phyloP scores from a whole-genome alignment of 2,797 vertebrate species.

The Gephyroberyx darwinii region DNA sequence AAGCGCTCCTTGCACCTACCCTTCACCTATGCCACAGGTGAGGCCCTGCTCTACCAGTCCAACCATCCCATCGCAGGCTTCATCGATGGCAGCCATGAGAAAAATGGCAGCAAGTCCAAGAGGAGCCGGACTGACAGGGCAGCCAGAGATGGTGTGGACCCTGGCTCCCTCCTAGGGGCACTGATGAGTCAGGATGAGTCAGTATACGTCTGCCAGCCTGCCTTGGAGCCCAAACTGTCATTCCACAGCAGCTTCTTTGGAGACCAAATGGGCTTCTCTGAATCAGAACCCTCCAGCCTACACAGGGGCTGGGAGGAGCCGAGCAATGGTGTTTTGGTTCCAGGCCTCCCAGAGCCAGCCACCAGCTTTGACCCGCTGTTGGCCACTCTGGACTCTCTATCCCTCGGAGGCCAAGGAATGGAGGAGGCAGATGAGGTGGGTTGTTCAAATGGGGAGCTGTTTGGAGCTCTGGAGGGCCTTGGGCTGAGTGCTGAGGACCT shows the following conservation, averaged over 20 bases:
- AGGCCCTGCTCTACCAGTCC: conserved; percentile 86
- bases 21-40: conserved; percentile 85
- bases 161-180: conserved; percentile 80
- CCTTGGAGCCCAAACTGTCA: conserved; percentile 70
- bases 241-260: conserved; percentile 72
- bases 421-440: conserved; percentile 59
- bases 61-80: conserved; percentile 75
- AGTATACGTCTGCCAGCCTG: conserved; percentile 77
- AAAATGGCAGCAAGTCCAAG: conserved; percentile 73
- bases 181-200: conserved; percentile 86
- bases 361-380: conserved; percentile 80
- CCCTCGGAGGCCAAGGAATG: conserved; percentile 69
- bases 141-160: conserved; percentile 63
- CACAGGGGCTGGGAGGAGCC: conserved; percentile 27
- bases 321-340: conserved; percentile 2
- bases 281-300: conserved; percentile 48
- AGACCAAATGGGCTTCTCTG: conserved; percentile 62
- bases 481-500: conserved; percentile 83
- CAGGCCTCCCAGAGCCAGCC: conserved; percentile 36
- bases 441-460: conserved; percentile 82
- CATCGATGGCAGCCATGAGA: conserved; percentile 68
- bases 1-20: conserved; percentile 85
- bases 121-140: conserved; percentile 73
- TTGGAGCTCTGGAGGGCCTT: conserved; percentile 80
- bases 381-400: conserved; percentile 81